These are phyloP conservation scores for Coracias cyanogaster DNA, from an alignment of 2,797 vertebrate species.

Conservation along the genomic window DNA sequence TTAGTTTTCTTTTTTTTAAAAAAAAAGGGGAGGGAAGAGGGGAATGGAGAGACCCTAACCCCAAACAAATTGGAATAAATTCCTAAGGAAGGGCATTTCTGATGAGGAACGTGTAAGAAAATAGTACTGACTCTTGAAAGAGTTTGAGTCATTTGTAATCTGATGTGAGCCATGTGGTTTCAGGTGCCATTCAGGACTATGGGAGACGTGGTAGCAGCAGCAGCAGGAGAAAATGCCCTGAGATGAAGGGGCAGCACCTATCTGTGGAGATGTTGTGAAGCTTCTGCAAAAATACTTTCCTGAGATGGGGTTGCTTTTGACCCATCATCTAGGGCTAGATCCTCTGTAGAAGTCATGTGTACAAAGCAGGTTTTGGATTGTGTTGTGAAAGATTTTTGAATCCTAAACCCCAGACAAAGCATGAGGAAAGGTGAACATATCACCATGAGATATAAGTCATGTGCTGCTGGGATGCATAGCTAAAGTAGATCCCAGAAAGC, in stretches of 20 bases:
- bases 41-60: not conserved
- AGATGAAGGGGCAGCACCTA: not conserved
- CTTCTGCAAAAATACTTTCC: not conserved
- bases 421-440: not conserved
- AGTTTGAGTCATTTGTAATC: not conserved
- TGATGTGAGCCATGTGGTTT: accelerated
- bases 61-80: not conserved
- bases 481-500: not conserved
- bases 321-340: not conserved
- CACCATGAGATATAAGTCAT: not conserved
- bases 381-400: not conserved
- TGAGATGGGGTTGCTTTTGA: not conserved
- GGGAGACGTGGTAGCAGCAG: accelerated
- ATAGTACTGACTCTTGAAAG: not conserved
- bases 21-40: accelerated
- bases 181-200: not conserved
- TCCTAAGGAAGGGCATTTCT: not conserved
- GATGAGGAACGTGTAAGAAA: not conserved
- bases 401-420: not conserved
- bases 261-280: not conserved
- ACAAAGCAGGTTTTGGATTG: not conserved
- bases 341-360: not conserved
- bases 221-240: not conserved
- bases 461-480: not conserved
- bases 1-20: not conserved